Evolutionary conservation across 2,797 vertebrate genomes (phyloP), one percentile per base, ranked within the genome.

Genomic region (Sphenodon punctatus): DNA sequence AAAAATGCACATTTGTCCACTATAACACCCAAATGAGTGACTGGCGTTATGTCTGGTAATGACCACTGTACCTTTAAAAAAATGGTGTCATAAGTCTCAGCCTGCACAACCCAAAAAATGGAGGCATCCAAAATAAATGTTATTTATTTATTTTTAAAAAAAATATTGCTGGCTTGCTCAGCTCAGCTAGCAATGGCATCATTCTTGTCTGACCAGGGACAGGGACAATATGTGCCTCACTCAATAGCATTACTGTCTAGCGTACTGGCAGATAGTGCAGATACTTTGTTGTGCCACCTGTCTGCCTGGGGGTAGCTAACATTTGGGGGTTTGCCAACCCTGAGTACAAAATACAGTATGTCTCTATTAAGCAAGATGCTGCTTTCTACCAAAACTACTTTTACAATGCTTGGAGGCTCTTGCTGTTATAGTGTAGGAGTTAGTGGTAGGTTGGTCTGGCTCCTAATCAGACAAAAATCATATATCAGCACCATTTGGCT

Each of bases 381-480:
- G 27, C 71, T 43, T 92, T 78, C 22, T 34, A 69, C 11, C 4
- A 23, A 46, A 86, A 65, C 6, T 4, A 22, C 27, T 25, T 81
- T 46, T 1, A 1, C 10, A 74, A 27, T 42, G 45, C 75, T 67
- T 56, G 43, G 63, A 76, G 43, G 19, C 39, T 85, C 67, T 32
- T 59, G 16, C 48, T 32, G 43, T 16, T 65, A 23, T 41, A 71
- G 19, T 36, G 41, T n/a, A 45, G 16, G 16, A 85, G 23, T n/a
- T 55, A 59, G 65, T 55, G 69, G 85, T 80, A 87, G 81, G 42
- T 71, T 72, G 75, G 3, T 85, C 71, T 1, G 61, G 45, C 76
- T 59, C 25, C 55, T 46, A 70, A 78, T 71, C 36, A 14, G 46
- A 43, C 19, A 39, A 75, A 91, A 79, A 55, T 6, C 69, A 30